Conservation (phyloP, 2,888 invertebrate species). For the Priocnemis perturbator region DNA sequence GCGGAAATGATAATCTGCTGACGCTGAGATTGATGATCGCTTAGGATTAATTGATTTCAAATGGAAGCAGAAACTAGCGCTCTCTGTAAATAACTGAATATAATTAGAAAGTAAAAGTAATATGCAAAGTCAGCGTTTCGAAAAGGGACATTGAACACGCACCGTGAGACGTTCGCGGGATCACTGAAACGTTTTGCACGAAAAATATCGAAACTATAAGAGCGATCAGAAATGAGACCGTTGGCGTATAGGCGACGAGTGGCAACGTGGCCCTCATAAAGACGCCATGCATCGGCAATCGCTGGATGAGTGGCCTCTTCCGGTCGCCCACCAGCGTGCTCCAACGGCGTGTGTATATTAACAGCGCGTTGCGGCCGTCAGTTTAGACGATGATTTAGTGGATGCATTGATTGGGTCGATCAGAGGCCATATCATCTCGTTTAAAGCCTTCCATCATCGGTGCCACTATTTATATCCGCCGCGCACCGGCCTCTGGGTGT, state of each 20-base stretch:
- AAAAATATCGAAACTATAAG: neutral
- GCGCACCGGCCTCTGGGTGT: conserved; percentile 31
- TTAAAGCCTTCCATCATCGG: conserved; percentile 73
- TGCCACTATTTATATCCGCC: conserved; percentile 70
- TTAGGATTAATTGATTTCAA: too few relatives aligned
- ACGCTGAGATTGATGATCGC: too few relatives aligned
- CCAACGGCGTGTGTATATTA: conserved; percentile 58
- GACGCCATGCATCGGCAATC: conserved; percentile 72
- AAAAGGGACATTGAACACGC: too few relatives aligned
- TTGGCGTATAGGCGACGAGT: conserved; percentile 12
- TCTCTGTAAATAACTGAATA: too few relatives aligned
- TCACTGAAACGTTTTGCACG: too few relatives aligned
- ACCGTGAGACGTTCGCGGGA: too few relatives aligned
- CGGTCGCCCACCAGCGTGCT: conserved; percentile 71
- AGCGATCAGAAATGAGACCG: too few relatives aligned
- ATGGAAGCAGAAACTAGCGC: too few relatives aligned
- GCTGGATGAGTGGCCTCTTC: conserved; percentile 74
- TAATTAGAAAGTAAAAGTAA: too few relatives aligned
- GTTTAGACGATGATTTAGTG: conserved; percentile 75
- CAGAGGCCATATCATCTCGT: conserved; percentile 74
- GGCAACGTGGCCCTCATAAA: conserved; percentile 63
- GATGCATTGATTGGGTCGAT: conserved; percentile 75
- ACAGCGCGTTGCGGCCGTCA: conserved; percentile 71
- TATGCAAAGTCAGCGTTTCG: too few relatives aligned
- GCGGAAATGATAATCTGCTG: too few relatives aligned